Evolutionary conservation across 2,113 vertebrate genomes (phyloP).

Genomic region (Podarcis cretensis): DNA sequence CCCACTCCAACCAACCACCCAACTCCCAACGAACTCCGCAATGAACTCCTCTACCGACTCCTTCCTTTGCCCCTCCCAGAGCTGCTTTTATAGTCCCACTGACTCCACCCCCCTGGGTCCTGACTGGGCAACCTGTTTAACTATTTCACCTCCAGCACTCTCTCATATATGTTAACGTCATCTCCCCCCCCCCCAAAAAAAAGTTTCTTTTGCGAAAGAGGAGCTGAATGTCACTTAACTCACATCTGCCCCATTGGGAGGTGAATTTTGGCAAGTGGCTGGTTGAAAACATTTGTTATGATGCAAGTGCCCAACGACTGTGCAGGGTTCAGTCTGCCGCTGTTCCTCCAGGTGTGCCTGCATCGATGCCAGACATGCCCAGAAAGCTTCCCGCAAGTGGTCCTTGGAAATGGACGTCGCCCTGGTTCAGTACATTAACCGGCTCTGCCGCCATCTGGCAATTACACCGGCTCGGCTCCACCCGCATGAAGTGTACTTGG

Average conservation of each 20-base stretch:
- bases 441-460: conserved; percentile 94
- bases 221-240: neutral
- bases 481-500: conserved; percentile 95
- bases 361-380: conserved; percentile 90
- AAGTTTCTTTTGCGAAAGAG: neutral
- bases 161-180: too few species aligned
- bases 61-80: too few species aligned
- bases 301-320: accelerated
- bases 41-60: too few species aligned
- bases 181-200: neutral
- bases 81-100: too few species aligned
- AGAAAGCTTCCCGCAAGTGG: conserved; percentile 94
- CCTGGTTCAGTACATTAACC: conserved; percentile 91
- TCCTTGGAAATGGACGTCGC: conserved; percentile 95
- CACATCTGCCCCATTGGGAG: neutral
- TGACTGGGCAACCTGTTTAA: too few species aligned
- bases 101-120: too few species aligned
- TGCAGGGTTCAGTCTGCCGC: accelerated
- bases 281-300: too few species aligned
- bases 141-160: too few species aligned
- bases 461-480: conserved; percentile 94
- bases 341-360: conserved; percentile 87
- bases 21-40: too few species aligned
- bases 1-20: too few species aligned
- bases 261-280: neutral